These are phyloP conservation scores for Mesocentrotus franciscanus DNA, from an alignment of 53 echinoderm and acorn worm genomes.

Conservation along the genomic window DNA sequence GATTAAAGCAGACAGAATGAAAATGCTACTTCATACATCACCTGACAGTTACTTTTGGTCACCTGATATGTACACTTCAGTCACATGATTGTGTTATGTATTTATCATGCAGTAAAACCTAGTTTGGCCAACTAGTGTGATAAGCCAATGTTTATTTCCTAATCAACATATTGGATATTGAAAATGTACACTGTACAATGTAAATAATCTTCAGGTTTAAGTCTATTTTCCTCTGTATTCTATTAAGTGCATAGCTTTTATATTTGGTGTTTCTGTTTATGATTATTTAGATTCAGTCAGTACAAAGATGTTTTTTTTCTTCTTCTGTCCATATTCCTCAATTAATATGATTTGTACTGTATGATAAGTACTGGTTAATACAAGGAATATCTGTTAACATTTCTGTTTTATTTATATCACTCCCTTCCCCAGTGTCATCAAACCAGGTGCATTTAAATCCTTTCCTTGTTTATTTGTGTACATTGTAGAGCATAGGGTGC, in stretches of 20 bases:
- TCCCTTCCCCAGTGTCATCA: not conserved
- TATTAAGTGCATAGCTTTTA: not conserved
- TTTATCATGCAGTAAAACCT: not conserved
- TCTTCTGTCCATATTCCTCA: not conserved
- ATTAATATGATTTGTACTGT: conserved; percentile 31
- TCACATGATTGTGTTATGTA: not conserved
- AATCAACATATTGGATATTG: not conserved
- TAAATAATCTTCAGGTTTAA: not conserved
- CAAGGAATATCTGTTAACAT: not conserved
- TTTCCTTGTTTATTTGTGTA: not conserved
- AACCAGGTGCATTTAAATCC: not conserved
- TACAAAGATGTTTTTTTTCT: not conserved
- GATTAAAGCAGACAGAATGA: not conserved
- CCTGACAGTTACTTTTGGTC: conserved; percentile 2
- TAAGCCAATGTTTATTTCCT: not conserved
- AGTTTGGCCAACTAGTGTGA: not conserved
- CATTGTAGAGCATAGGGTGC: not conserved
- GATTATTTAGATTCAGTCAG: not conserved
- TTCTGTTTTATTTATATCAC: not conserved
- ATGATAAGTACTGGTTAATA: not conserved
- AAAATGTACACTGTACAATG: not conserved
- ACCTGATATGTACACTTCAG: conserved; percentile 4
- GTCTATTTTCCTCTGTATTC: not conserved
- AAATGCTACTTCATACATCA: not conserved
- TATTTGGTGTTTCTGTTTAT: not conserved